Percentiles rank a stretch among this genome's conserved stretches.
phyloP scores from a whole-genome alignment of 2,888 invertebrate genomes.

The Spialia ferax region DNA sequence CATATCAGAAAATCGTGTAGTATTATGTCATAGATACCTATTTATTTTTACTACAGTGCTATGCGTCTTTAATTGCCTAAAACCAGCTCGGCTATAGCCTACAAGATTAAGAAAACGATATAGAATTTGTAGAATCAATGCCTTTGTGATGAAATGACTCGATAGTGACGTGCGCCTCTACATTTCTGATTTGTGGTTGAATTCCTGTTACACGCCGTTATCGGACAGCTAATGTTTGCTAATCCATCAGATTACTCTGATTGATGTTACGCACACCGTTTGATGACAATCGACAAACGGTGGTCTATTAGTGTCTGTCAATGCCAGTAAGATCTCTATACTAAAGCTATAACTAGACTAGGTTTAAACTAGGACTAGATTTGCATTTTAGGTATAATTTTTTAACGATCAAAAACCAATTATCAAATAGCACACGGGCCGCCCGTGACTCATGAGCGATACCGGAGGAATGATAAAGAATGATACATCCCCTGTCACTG shows the following conservation, averaged over 20 bases:
- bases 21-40: too few species aligned
- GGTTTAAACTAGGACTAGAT: too few species aligned
- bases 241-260: constrained; percentile 28
- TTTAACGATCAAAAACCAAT: neutral
- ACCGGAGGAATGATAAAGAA: too few species aligned
- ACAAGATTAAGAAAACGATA: neutral
- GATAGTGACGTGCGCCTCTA: neutral
- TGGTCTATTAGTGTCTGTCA: constrained; percentile 11
- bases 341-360: neutral
- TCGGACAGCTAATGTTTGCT: constrained; percentile 13
- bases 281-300: constrained; percentile 27
- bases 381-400: neutral
- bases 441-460: too few species aligned
- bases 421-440: neutral
- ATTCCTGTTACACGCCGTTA: constrained; percentile 13
- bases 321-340: neutral
- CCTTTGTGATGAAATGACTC: neutral
- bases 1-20: too few species aligned
- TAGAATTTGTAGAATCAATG: neutral
- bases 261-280: constrained; percentile 22
- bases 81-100: too few species aligned
- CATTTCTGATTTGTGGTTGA: neutral
- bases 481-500: too few species aligned
- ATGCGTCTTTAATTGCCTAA: too few species aligned
- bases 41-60: too few species aligned